These are phyloP conservation scores for Bos javanicus DNA, from an alignment of 2,113 vertebrate genomes.

Conservation along the genomic window DNA sequence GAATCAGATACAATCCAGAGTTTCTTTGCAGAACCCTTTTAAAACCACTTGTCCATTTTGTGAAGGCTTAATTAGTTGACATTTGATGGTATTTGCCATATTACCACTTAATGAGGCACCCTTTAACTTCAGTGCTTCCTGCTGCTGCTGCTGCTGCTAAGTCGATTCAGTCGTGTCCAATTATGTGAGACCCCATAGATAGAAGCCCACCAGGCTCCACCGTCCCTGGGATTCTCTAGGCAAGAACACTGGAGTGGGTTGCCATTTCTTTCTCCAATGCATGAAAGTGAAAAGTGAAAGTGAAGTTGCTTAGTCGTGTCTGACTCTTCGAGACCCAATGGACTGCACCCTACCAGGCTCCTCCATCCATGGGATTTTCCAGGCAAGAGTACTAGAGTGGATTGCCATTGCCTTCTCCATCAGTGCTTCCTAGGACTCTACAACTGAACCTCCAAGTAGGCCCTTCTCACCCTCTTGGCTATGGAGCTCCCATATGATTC, in stretches of 20 bases:
- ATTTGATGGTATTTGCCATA: neutral
- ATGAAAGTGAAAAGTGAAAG: no score
- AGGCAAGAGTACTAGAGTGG: no score
- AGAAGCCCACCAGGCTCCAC: no score
- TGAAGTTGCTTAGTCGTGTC: accelerated
- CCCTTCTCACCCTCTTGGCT: neutral
- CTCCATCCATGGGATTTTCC: no score
- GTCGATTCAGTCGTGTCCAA: accelerated
- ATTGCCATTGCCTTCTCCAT: no score
- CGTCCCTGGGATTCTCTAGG: no score
- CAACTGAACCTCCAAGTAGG: neutral
- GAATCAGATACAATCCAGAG: neutral
- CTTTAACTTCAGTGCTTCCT: neutral
- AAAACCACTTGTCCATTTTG: neutral
- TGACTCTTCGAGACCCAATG: no score
- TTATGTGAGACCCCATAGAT: accelerated
- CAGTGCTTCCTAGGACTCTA: neutral
- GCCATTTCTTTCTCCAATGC: no score
- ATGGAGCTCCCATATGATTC: neutral
- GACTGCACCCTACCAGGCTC: no score
- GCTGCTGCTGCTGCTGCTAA: no score
- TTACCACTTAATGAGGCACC: neutral
- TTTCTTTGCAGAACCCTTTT: slow-evolving; percentile 21
- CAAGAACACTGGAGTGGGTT: no score
- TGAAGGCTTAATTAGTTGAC: neutral